Conservation (phyloP, 2,888 invertebrate genomes). For the Ligdia adustata region DNA sequence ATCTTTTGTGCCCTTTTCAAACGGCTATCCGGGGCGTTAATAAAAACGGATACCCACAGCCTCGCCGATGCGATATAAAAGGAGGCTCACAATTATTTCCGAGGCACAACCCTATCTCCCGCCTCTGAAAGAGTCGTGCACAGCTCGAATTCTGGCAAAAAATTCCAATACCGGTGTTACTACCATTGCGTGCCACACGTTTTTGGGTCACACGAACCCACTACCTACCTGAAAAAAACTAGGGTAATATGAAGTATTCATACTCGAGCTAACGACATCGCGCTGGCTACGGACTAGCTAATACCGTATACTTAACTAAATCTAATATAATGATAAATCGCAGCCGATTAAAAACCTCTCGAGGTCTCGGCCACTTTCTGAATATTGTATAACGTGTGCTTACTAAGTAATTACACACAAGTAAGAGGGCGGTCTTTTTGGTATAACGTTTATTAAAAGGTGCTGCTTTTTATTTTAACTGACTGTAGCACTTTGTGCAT, state of each 20-base stretch:
- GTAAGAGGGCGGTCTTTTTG: constrained; percentile 34
- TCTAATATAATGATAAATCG: constrained; percentile 33
- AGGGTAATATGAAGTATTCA: constrained; percentile 63
- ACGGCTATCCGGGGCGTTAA: constrained; percentile 50
- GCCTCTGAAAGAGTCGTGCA: constrained; percentile 53
- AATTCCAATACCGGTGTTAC: constrained; percentile 61
- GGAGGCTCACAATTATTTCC: constrained; percentile 58
- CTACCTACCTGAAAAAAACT: constrained; percentile 53
- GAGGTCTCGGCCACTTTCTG: constrained; percentile 10
- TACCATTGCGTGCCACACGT: constrained; percentile 66
- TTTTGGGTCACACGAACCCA: constrained; percentile 71
- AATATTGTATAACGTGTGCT: constrained; percentile 20
- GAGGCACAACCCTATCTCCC: constrained; percentile 48
- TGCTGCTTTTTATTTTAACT: too few relatives aligned
- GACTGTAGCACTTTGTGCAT: too few relatives aligned
- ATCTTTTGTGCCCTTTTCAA: constrained; percentile 53
- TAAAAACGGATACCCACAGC: constrained; percentile 55
- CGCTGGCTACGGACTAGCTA: constrained; percentile 19
- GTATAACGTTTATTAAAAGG: too few relatives aligned
- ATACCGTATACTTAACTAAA: constrained; percentile 32
- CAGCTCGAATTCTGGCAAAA: constrained; percentile 54
- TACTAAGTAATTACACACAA: constrained; percentile 34
- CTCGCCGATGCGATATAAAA: constrained; percentile 49
- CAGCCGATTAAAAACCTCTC: constrained; percentile 20
- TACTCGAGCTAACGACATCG: too few relatives aligned